phyloP scores from a whole-genome alignment of 2,888 invertebrate species.

The Parochlus steinenii region DNA sequence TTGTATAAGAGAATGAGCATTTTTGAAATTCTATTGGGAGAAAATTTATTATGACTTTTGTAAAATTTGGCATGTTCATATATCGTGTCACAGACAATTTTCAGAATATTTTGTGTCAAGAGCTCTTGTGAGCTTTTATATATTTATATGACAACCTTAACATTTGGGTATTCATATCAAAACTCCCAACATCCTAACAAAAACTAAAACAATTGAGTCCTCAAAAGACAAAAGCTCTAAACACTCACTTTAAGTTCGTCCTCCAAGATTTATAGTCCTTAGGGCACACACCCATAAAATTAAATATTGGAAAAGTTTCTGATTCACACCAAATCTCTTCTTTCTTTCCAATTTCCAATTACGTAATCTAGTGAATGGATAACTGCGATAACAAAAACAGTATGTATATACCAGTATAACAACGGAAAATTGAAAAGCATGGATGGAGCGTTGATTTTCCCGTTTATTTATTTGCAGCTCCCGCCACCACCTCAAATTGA shows the following conservation, averaged over 20 bases:
- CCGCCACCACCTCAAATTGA: conserved; percentile 59
- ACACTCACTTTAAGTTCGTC: too few relatives aligned
- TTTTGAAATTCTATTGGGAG: not conserved
- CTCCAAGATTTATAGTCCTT: too few relatives aligned
- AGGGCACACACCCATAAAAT: too few relatives aligned
- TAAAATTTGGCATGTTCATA: not conserved
- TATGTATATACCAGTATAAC: conserved; percentile 31
- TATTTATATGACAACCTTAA: too few relatives aligned
- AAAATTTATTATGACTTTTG: not conserved
- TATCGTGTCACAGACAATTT: conserved; percentile 1
- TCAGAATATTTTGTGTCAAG: too few relatives aligned
- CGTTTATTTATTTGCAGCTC: conserved; percentile 32
- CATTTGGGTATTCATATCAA: too few relatives aligned
- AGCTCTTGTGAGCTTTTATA: too few relatives aligned
- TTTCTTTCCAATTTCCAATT: conserved; percentile 26
- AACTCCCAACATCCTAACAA: too few relatives aligned
- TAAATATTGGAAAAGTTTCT: too few relatives aligned
- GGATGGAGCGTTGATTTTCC: not conserved
- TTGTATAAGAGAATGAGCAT: not conserved
- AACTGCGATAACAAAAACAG: conserved; percentile 62
- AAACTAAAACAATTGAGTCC: too few relatives aligned
- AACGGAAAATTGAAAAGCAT: not conserved
- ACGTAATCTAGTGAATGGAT: conserved; percentile 77
- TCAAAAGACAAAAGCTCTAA: too few relatives aligned
- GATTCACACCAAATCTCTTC: conserved; percentile 14